These are phyloP conservation scores for Limenitis camilla DNA, from an alignment of 2,888 invertebrate genomes.

Conservation along the genomic window DNA sequence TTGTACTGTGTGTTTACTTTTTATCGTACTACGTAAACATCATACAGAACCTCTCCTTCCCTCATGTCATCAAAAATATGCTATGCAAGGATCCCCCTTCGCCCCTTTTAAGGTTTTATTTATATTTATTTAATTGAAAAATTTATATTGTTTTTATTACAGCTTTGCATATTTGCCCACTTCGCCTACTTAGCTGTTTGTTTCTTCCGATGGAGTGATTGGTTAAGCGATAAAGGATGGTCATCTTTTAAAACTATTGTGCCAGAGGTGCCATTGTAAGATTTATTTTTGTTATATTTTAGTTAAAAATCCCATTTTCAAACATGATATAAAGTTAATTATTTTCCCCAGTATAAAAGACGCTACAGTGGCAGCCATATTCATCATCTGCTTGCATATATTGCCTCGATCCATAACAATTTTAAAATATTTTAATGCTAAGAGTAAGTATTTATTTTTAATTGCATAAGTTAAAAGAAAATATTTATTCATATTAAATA, in stretches of 20 bases:
- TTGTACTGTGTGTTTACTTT: no score
- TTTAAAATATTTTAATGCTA: constrained; percentile 27
- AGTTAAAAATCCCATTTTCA: no score
- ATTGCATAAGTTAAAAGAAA: neutral
- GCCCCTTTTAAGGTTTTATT: no score
- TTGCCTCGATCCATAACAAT: constrained; percentile 39
- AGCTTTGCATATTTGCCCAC: constrained; percentile 36
- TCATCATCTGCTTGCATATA: constrained; percentile 36
- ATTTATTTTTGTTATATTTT: neutral
- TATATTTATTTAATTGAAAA: no score
- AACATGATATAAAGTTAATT: no score
- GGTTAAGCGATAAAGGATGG: constrained; percentile 37
- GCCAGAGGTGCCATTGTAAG: constrained; percentile 32
- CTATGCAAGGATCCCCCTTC: no score
- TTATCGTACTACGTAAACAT: no score
- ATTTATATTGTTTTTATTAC: constrained; percentile 30
- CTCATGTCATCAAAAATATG: no score
- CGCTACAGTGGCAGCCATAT: constrained; percentile 40
- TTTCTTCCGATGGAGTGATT: constrained; percentile 37
- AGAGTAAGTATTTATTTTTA: constrained; percentile 37
- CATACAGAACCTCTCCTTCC: no score
- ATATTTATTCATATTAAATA: no score
- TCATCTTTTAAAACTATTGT: constrained; percentile 21
- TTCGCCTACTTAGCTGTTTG: constrained; percentile 25
- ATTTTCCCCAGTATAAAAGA: constrained; percentile 42